Base-by-base conservation (phyloP, 2,113 vertebrate genomes). In the Nicator chloris region DNA sequence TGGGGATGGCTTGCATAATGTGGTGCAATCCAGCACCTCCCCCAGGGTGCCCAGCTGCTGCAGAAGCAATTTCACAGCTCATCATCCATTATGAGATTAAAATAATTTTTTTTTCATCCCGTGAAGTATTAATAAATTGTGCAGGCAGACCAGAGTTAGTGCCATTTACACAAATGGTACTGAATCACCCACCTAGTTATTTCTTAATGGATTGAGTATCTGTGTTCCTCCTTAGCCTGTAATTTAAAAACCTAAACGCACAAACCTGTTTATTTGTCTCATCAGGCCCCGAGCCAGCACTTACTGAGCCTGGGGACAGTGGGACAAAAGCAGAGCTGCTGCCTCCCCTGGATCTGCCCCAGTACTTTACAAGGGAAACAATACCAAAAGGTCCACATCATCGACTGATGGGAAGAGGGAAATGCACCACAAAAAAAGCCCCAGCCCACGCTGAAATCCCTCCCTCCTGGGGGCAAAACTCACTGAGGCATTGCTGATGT, bases 31-130 rank as follows among this genome's bases (percentile, higher is more conserved):
- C 50, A 97, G 96, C 96, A 96, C 97, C 97, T 96, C 96, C 95
- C 97, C 95, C 82, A 93, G 95, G 95, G 95, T 77, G 71, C 95
- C 96, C 97, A 97, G 95, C 95, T 96, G 86, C 69, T 91, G 89
- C 92, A 86, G 78, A 93, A 97, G 96, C 93, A 96, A 94, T 96
- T 96, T 96, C 97, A 97, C 95, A 97, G 97, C 87, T 96, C 96
- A 95, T 95, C 95, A 90, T 97, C 97, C 93, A 87, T 97, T 93
- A 96, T 69, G 97, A 96, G 95, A 97, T 96, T 91, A 85, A 97
- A 97, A 96, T 94, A 96, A 88, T 92, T 95, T 86, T 87, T 90
- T 95, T 95, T 70, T 77, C 82, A 86, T 96, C 95, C 97, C 7
- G 71, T 96, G 93, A 98, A 96, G 87, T 95, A 97, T 94, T 97